A percentile compares a stretch with the other conserved stretches of the same genome.
phyloP scores from a whole-genome alignment of 92 coral and sea anemone genomes.

The Isaurus tuberculatus region DNA sequence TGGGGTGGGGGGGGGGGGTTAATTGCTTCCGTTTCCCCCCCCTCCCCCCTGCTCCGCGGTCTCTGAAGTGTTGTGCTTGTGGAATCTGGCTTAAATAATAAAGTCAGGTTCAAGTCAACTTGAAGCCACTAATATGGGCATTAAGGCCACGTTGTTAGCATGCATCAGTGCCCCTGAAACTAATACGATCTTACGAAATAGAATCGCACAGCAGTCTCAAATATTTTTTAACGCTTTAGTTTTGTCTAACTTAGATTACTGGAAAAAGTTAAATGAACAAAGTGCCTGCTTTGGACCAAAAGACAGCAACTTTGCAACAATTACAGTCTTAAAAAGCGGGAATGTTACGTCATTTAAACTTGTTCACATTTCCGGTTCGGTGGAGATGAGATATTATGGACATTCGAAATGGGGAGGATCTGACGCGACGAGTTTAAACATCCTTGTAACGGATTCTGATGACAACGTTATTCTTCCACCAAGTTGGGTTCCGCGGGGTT shows the following conservation, averaged over 20 bases:
- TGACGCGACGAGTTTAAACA: neutral
- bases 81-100: no score
- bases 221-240: neutral
- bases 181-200: no score
- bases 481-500: neutral
- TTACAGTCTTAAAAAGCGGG: neutral
- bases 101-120: no score
- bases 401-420: neutral
- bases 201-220: neutral
- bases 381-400: no score
- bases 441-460: neutral
- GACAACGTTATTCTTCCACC: constrained; percentile 7
- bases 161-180: no score
- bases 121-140: no score
- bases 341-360: constrained; percentile 15
- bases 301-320: neutral
- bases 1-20: no score
- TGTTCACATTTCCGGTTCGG: constrained; percentile 12
- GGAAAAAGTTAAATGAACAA: constrained; percentile 8
- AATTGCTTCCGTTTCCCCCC: no score
- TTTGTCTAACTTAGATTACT: constrained; percentile 5
- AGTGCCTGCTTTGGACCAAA: constrained; percentile 15
- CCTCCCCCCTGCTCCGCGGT: no score
- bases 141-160: no score
- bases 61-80: no score